Evolutionary conservation across 2,113 vertebrate species (phyloP), one percentile per base, ranked within the genome.

Genomic region (Poeciliopsis prolifica): DNA sequence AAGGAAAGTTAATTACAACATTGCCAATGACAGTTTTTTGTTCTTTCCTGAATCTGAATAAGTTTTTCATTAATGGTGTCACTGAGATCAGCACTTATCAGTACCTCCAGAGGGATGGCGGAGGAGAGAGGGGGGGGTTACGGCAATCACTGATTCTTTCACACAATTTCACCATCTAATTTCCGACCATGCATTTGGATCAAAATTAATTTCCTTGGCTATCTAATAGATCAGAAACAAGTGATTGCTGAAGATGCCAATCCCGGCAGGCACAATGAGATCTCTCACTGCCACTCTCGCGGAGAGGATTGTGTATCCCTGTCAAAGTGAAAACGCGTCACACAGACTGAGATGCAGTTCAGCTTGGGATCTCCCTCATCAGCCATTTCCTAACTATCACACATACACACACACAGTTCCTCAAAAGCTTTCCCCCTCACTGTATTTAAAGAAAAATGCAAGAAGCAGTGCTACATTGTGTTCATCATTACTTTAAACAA

Each of bases 221-320:
- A 94, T 94, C 92, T 94, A 91, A 93, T 93, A 91, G 93, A 95
- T 95, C 93, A 91, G 91, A 94, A 93, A 92, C 92, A 94, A 94
- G 91, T 85, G 86, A 94, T 87, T 92, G 90, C 87, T 91, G 90
- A 90, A 93, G 89, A 90, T 93, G 91, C 87, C 88, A 92, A 92
- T 92, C 91, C 77, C 70, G 77, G 73, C 77, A 77, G 83, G 70
- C 88, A 88, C 91, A 92, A 92, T 92, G 88, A 93, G 85, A 92
- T 93, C 80, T 67, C 84, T 72, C 35, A 19, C 31, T 80, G 83
- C 65, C 33, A 30, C 71, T 87, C 85, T 81, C 70, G 83, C 83
- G 87, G 61, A 88, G 79, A 74, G 81, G 84, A 89, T 85, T 75
- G 82, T 74, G 9, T 75, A 78, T 91, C 82, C 58, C 73, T 68